A percentile compares a stretch with the other conserved stretches of the same genome.
These are phyloP conservation scores for Hemithea aestivaria DNA, from an alignment of 2,888 invertebrate species.

Conservation along the genomic window DNA sequence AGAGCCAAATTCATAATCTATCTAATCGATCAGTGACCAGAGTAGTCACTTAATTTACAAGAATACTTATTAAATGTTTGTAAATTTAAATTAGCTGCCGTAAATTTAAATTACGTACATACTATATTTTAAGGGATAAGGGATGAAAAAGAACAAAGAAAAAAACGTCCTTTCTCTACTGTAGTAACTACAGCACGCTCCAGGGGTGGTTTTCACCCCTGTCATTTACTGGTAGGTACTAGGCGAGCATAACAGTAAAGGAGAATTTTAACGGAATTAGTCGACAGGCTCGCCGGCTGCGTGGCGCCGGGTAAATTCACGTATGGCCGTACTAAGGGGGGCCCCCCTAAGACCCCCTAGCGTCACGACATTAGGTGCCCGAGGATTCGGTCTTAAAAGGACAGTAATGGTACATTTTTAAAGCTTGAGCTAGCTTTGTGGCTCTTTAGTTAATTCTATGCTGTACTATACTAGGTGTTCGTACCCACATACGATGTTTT, in stretches of 20 bases:
- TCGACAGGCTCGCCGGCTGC: slow-evolving; percentile 62
- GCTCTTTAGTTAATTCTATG: too few species aligned
- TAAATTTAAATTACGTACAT: too few species aligned
- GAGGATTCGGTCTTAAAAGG: slow-evolving; percentile 16
- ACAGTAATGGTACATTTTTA: slow-evolving; percentile 14
- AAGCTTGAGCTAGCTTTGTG: slow-evolving; percentile 2
- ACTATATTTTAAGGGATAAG: too few species aligned
- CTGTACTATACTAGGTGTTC: too few species aligned
- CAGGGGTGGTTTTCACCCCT: slow-evolving; percentile 42
- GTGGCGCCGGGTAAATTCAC: slow-evolving; percentile 76
- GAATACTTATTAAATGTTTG: too few species aligned
- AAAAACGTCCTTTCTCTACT: not conserved
- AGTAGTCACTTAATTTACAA: too few species aligned
- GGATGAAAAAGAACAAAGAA: too few species aligned
- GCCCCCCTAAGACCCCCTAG: slow-evolving; percentile 17
- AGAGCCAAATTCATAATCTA: too few species aligned
- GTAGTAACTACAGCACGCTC: slow-evolving; percentile 12
- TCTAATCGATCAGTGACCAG: too few species aligned
- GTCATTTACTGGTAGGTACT: slow-evolving; percentile 71
- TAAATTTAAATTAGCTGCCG: too few species aligned
- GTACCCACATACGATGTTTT: too few species aligned
- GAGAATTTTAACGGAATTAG: slow-evolving; percentile 79
- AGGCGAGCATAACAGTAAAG: slow-evolving; percentile 64
- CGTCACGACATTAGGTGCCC: slow-evolving; percentile 18
- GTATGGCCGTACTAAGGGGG: slow-evolving; percentile 50